Percentiles rank a stretch among this genome's conserved stretches.
phyloP scores from a whole-genome alignment of 2,888 invertebrate genomes.

The Thereva unica region DNA sequence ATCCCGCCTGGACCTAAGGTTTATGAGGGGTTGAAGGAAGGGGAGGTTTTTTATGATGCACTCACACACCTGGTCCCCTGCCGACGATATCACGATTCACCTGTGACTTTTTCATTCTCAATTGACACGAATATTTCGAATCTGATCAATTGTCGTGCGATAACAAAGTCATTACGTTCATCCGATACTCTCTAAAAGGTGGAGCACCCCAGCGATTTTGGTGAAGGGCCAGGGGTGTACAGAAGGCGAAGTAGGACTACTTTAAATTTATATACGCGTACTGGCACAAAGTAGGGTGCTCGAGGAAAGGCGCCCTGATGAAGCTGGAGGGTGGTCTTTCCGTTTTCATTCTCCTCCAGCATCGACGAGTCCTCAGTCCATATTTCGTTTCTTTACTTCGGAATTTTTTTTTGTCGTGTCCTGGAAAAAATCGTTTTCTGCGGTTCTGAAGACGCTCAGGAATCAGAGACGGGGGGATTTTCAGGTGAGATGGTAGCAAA shows the following conservation, averaged over 20 bases:
- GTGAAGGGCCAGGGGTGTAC: neutral
- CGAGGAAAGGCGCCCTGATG: too few species aligned
- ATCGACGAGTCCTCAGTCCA: neutral
- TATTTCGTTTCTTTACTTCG: neutral
- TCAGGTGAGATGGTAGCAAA: neutral
- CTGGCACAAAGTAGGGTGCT: too few species aligned
- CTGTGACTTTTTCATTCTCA: neutral
- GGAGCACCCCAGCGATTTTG: neutral
- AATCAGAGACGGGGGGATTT: too few species aligned
- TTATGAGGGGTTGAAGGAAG: too few species aligned
- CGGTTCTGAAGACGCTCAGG: slow-evolving; percentile 7
- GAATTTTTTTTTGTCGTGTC: neutral
- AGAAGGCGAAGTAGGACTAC: neutral
- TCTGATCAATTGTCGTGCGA: slow-evolving; percentile 29
- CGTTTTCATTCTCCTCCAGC: too few species aligned
- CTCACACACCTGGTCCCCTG: too few species aligned
- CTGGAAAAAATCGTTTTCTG: neutral
- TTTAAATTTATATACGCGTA: too few species aligned
- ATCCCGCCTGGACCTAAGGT: too few species aligned
- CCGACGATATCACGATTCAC: too few species aligned
- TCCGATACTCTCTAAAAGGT: slow-evolving; percentile 22
- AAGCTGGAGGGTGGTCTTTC: too few species aligned
- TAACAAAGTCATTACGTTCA: slow-evolving; percentile 20
- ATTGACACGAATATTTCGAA: slow-evolving; percentile 32
- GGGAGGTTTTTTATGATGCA: too few species aligned